These are phyloP conservation scores for Oxytorus armatus DNA, from an alignment of 2,888 invertebrate genomes.

Conservation along the genomic window DNA sequence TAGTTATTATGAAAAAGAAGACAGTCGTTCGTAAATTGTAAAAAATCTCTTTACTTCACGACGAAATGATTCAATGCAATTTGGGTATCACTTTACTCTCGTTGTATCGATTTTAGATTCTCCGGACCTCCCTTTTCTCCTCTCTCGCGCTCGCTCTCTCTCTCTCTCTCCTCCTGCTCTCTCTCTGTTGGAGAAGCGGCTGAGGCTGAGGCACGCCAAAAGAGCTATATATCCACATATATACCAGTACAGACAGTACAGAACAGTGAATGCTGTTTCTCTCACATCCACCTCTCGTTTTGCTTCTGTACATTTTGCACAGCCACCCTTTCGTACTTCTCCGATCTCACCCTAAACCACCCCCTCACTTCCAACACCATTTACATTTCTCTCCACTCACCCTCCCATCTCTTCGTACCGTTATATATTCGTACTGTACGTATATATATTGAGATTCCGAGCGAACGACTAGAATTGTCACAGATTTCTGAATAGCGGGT, in stretches of 20 bases:
- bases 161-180: background rate
- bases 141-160: background rate
- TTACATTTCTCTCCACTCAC: background rate
- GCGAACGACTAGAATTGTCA: constrained; percentile 71
- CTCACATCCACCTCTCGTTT: background rate
- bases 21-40: background rate
- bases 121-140: background rate
- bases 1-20: background rate
- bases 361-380: background rate
- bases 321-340: constrained; percentile 12
- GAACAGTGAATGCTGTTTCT: background rate
- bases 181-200: background rate
- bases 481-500: constrained; percentile 73
- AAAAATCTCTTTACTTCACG: constrained; percentile 1
- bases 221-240: constrained; percentile 11
- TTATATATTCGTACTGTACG: background rate
- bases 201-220: background rate
- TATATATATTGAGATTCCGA: constrained; percentile 10
- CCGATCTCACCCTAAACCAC: background rate
- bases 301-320: constrained; percentile 11
- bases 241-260: background rate
- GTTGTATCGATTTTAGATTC: constrained; percentile 72
- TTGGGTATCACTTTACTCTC: constrained; percentile 32
- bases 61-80: constrained; percentile 38
- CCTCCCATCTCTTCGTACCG: background rate